Conservation (phyloP, 2,888 invertebrate genomes). For the Aporophyla nigra region DNA sequence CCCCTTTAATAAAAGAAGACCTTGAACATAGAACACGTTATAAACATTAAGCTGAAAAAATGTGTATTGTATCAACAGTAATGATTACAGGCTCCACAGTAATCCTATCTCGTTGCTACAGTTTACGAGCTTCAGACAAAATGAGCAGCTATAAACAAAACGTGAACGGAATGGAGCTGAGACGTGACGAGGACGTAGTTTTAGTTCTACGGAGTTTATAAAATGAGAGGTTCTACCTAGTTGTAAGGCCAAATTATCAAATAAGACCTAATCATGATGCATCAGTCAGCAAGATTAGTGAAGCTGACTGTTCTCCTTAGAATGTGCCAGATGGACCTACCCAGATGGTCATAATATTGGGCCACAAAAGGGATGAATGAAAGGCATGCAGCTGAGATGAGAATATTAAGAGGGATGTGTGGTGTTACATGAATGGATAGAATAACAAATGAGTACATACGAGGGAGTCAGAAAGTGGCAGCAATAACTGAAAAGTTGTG, state of each 20-base stretch:
- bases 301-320: neutral
- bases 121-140: slow-evolving; percentile 53
- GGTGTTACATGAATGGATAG: too few species aligned
- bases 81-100: slow-evolving; percentile 33
- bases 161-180: slow-evolving; percentile 40
- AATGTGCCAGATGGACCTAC: neutral
- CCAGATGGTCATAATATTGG: neutral
- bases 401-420: too few species aligned
- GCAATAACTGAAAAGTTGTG: too few species aligned
- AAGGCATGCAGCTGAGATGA: too few species aligned
- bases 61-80: slow-evolving; percentile 12
- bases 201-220: neutral
- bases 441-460: too few species aligned
- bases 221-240: slow-evolving; percentile 6
- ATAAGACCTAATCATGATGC: neutral
- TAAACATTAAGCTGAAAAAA: slow-evolving; percentile 39
- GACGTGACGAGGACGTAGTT: slow-evolving; percentile 6
- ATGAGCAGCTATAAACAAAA: slow-evolving; percentile 54
- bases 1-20: slow-evolving; percentile 36
- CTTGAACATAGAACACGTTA: slow-evolving; percentile 25
- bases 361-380: too few species aligned
- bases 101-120: slow-evolving; percentile 43
- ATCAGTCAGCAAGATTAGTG: too few species aligned
- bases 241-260: neutral
- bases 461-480: too few species aligned